phyloP scores from a whole-genome alignment of 2,797 vertebrate genomes.

The Lepidocolaptes lacrymiger region DNA sequence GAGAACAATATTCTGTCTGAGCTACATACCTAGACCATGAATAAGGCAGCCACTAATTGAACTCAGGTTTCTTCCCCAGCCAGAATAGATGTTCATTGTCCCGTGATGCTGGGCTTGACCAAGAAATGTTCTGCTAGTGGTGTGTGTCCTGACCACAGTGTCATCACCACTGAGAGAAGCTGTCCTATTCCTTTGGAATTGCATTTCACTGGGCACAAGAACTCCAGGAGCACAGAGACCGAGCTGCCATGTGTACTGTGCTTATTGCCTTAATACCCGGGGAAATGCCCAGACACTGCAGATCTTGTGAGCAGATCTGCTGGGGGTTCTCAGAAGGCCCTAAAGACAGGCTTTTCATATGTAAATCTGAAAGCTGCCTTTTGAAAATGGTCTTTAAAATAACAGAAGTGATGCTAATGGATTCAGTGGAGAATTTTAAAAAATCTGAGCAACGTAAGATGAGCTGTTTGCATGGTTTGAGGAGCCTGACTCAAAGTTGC shows the following conservation, averaged over 20 bases:
- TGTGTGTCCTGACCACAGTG: not conserved
- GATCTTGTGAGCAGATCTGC: not conserved
- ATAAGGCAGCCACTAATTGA: not conserved
- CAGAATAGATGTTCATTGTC: not conserved
- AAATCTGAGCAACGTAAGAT: not conserved
- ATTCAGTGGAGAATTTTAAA: not conserved
- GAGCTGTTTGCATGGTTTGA: not conserved
- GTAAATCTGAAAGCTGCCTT: not conserved
- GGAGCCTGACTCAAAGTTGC: not conserved
- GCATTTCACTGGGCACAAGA: not conserved
- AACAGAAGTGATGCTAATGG: not conserved
- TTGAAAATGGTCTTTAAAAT: not conserved
- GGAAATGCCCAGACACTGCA: not conserved
- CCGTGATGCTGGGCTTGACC: not conserved
- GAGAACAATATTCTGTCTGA: not conserved
- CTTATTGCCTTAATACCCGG: not conserved
- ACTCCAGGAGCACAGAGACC: not conserved
- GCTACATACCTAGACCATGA: not conserved
- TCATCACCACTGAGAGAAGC: not conserved
- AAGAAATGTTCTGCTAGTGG: not conserved
- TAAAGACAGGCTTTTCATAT: not conserved
- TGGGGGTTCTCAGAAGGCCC: not conserved
- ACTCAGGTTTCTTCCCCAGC: not conserved
- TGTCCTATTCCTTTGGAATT: not conserved
- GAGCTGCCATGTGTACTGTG: fast-evolving